Conservation (phyloP, 2,888 invertebrate genomes). For the Camponotus fellah region DNA sequence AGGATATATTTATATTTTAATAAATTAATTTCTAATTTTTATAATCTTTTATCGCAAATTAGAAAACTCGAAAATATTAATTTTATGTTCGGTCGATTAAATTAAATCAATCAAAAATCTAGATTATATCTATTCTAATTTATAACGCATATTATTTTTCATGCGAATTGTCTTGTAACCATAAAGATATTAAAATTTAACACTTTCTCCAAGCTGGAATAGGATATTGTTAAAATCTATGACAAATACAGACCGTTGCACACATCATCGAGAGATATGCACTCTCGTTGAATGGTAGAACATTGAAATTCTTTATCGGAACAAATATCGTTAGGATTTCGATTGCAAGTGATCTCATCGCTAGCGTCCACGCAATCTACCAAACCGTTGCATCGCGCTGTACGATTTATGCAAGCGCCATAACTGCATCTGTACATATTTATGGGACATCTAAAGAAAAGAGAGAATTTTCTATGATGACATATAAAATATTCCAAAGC, state of each 20-base stretch:
- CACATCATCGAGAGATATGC: conserved; percentile 69
- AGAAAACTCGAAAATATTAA: neutral
- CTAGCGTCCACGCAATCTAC: conserved; percentile 78
- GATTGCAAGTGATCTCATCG: conserved; percentile 77
- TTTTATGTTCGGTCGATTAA: neutral
- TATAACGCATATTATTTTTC: neutral
- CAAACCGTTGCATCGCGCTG: conserved; percentile 74
- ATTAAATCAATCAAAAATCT: conserved; percentile 1
- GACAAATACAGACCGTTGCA: conserved; percentile 73
- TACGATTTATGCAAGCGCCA: conserved; percentile 77
- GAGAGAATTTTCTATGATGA: neutral
- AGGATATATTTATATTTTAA: neutral
- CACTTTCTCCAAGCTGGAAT: neutral
- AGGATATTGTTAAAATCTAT: neutral
- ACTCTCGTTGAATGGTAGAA: conserved; percentile 64
- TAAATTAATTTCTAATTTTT: neutral
- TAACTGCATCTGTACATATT: conserved; percentile 76
- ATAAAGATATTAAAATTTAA: neutral
- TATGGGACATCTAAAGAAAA: conserved; percentile 73
- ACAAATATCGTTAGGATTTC: conserved; percentile 61
- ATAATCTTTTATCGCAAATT: neutral
- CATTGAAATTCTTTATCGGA: conserved; percentile 75
- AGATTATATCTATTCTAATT: neutral
- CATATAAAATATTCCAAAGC: neutral
- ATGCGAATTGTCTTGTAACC: neutral